Conservation (phyloP, 2,797 vertebrate species). For the Fundulus diaphanus region DNA sequence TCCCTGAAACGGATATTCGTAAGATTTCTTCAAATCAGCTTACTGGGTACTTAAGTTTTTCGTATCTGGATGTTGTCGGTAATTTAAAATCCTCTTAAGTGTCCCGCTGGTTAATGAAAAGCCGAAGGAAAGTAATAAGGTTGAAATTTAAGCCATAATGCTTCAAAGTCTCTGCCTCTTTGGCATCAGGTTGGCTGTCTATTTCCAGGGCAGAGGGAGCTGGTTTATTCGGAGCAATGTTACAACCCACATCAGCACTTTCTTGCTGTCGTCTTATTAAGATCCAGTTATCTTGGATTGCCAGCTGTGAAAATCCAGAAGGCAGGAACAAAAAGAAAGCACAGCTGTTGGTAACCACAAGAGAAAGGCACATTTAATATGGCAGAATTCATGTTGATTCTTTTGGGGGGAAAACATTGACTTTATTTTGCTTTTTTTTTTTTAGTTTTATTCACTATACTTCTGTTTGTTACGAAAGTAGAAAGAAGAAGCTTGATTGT, state of each 20-base stretch:
- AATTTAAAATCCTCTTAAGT: constrained; percentile 53
- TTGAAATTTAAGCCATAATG: constrained; percentile 60
- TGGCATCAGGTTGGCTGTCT: constrained; percentile 35
- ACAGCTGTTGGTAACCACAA: not conserved
- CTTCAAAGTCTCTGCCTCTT: constrained; percentile 22
- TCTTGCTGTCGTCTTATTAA: not conserved
- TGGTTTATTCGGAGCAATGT: constrained; percentile 4
- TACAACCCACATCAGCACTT: not conserved
- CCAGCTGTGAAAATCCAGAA: not conserved
- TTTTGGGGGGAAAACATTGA: no score
- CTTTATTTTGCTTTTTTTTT: not conserved
- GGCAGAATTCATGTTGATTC: not conserved
- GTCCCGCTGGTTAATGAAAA: constrained; percentile 60
- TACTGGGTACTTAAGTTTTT: constrained; percentile 22
- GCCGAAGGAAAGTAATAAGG: constrained; percentile 51
- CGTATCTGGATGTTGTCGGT: constrained; percentile 33
- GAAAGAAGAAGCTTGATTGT: constrained; percentile 1
- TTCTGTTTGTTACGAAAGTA: not conserved
- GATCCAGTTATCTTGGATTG: not conserved
- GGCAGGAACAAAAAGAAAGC: not conserved
- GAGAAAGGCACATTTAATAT: not conserved
- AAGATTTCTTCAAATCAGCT: constrained; percentile 35
- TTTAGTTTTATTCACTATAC: not conserved
- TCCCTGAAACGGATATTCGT: constrained; percentile 11
- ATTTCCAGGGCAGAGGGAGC: constrained; percentile 25